These are phyloP conservation scores for Scaptomyza caliginosa DNA, from an alignment of 2,888 invertebrate genomes.

Conservation along the genomic window DNA sequence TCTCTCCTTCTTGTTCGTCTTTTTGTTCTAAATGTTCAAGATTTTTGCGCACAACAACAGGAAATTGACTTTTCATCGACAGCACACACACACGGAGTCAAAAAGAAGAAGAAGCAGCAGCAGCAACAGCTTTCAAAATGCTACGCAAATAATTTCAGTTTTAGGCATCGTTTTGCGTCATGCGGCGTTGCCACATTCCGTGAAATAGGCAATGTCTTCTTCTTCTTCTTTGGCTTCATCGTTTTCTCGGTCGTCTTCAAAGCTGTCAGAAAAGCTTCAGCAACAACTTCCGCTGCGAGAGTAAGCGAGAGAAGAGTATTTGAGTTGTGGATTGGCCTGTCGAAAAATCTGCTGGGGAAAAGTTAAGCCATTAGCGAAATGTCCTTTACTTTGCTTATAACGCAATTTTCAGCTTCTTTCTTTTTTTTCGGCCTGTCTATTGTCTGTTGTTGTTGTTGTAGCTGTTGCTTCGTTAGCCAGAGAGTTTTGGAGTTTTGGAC, in stretches of 20 bases:
- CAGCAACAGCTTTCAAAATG: slow-evolving; percentile 22
- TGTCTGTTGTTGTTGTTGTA: slow-evolving; percentile 41
- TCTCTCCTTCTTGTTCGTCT: neutral
- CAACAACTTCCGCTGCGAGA: slow-evolving; percentile 72
- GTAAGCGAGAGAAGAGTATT: slow-evolving; percentile 7
- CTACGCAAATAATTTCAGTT: slow-evolving; percentile 73
- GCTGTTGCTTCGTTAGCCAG: slow-evolving; percentile 67
- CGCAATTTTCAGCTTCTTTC: slow-evolving; percentile 70
- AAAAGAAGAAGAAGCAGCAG: slow-evolving; percentile 3
- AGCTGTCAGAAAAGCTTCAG: slow-evolving; percentile 75
- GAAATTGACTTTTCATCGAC: slow-evolving; percentile 79
- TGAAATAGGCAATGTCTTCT: slow-evolving; percentile 19
- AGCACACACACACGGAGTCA: slow-evolving; percentile 26
- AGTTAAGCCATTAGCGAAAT: slow-evolving; percentile 78
- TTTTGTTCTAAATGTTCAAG: slow-evolving; percentile 38
- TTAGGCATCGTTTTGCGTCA: slow-evolving; percentile 49
- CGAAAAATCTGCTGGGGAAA: slow-evolving; percentile 60
- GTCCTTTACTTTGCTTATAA: slow-evolving; percentile 78
- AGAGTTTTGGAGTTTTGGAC: slow-evolving; percentile 47
- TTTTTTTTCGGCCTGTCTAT: slow-evolving; percentile 46
- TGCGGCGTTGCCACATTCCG: slow-evolving; percentile 68
- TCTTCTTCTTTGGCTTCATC: slow-evolving; percentile 2
- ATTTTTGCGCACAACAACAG: slow-evolving; percentile 71
- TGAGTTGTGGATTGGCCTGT: slow-evolving; percentile 30
- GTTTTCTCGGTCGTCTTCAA: slow-evolving; percentile 16